Evolutionary conservation across 2,797 vertebrate species (phyloP).

Genomic region (Phrynocephalus forsythii): DNA sequence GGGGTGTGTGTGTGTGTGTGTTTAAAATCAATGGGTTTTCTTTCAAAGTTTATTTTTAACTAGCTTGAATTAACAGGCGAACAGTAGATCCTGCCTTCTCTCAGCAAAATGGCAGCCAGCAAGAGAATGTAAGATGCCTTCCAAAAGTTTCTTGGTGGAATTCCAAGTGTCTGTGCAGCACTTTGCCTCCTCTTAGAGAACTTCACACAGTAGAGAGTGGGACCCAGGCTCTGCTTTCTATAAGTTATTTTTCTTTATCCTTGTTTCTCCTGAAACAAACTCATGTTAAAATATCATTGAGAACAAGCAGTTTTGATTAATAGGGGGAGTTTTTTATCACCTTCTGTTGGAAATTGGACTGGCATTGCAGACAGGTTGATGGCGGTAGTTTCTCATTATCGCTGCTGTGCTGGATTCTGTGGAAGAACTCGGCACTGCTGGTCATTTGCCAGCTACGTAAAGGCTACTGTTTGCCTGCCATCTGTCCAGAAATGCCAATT

Average conservation of each 20-base stretch:
- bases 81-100: conserved; percentile 22
- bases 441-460: not conserved
- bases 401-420: rapidly evolving
- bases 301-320: not conserved
- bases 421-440: not conserved
- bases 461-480: rapidly evolving
- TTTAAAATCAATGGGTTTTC: not conserved
- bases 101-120: conserved; percentile 55
- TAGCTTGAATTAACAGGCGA: conserved; percentile 41
- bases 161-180: conserved; percentile 71
- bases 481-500: rapidly evolving
- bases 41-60: conserved; percentile 55
- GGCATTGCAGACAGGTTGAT: not conserved
- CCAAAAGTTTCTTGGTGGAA: conserved; percentile 70
- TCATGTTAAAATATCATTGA: not conserved
- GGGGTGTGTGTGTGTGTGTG: not conserved
- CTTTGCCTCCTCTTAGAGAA: conserved; percentile 64
- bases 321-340: not conserved
- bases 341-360: not conserved
- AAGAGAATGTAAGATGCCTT: conserved; percentile 49
- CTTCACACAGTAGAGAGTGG: conserved; percentile 63
- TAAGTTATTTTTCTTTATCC: conserved; percentile 40
- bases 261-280: conserved; percentile 17
- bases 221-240: conserved; percentile 39
- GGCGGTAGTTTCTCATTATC: not conserved